Evolutionary conservation across 2,113 vertebrate species (phyloP).

Genomic region (Coptodon rendalli): DNA sequence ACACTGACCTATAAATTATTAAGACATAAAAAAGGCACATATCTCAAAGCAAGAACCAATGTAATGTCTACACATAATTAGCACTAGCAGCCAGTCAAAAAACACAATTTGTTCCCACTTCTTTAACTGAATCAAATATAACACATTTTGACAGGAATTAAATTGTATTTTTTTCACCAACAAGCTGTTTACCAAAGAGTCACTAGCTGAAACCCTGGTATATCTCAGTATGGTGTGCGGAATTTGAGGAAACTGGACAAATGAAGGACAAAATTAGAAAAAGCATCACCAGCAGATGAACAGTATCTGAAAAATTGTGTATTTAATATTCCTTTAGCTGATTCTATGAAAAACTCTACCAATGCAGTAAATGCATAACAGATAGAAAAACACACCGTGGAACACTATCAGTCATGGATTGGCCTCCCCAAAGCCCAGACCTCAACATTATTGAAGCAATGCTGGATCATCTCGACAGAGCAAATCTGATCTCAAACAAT

Average conservation of each 20-base stretch:
- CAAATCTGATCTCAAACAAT: neutral
- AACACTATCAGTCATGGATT: neutral
- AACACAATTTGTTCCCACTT: neutral
- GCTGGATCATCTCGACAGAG: neutral
- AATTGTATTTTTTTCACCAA: neutral
- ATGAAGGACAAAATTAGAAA: neutral
- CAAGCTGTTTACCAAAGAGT: neutral
- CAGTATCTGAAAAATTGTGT: neutral
- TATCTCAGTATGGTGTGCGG: fast-evolving
- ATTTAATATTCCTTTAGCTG: neutral
- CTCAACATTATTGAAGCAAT: neutral
- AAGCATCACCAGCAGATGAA: neutral
- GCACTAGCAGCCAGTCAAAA: neutral
- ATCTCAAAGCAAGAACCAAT: neutral
- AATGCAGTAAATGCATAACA: neutral
- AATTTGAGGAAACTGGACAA: neutral
- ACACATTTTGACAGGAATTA: neutral
- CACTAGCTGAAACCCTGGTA: neutral
- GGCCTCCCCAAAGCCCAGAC: neutral
- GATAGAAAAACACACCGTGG: neutral
- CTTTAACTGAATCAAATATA: neutral
- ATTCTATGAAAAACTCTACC: fast-evolving
- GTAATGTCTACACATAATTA: neutral
- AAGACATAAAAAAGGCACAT: neutral
- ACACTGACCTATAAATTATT: neutral